phyloP scores from a whole-genome alignment of 1,140 invertebrate species.

The Varroa destructor region DNA sequence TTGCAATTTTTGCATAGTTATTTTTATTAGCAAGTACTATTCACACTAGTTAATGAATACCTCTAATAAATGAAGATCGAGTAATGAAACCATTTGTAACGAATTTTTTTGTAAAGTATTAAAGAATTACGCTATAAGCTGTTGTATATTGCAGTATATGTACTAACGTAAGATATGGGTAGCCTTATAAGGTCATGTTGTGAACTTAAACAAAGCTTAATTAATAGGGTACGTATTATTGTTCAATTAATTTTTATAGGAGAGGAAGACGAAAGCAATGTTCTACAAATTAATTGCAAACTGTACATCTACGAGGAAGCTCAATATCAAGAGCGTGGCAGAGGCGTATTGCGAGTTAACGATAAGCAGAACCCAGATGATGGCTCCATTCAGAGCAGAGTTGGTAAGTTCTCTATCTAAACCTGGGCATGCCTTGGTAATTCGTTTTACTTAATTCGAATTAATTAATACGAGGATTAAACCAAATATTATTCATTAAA shows the following conservation, averaged over 20 bases:
- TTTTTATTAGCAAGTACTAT: too few relatives aligned
- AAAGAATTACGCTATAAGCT: too few relatives aligned
- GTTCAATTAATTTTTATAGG: conserved; percentile 25
- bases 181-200: too few relatives aligned
- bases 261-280: conserved; percentile 33
- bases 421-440: neutral
- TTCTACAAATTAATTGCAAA: conserved; percentile 63
- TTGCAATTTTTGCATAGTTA: too few relatives aligned
- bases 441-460: neutral
- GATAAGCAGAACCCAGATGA: conserved; percentile 49
- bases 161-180: too few relatives aligned
- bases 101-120: too few relatives aligned
- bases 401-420: conserved; percentile 39
- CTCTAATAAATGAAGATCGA: too few relatives aligned
- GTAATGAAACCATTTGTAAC: too few relatives aligned
- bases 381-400: conserved; percentile 48
- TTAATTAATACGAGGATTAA: neutral
- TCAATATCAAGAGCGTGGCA: conserved; percentile 70
- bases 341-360: conserved; percentile 73
- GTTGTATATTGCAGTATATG: too few relatives aligned
- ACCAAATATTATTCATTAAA: conserved; percentile 3
- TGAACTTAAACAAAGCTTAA: too few relatives aligned
- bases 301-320: conserved; percentile 73
- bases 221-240: too few relatives aligned
- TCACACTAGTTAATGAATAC: too few relatives aligned